Evolutionary conservation across 1,140 invertebrate species (phyloP), one percentile per base, ranked within the genome.

Genomic region (Gryllus bimaculatus): DNA sequence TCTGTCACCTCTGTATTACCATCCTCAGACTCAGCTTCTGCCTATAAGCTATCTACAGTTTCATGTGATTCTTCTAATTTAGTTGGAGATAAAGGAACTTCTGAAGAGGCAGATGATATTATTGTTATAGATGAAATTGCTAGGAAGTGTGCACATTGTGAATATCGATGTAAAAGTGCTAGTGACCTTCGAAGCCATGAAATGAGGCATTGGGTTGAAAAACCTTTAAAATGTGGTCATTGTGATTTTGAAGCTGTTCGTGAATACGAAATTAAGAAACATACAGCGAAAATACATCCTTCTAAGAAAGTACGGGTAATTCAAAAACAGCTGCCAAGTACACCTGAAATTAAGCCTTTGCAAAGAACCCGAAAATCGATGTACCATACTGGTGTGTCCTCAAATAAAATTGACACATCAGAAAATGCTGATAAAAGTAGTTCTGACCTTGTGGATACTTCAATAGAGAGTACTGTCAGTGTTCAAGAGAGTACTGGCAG

Each of bases 171-270:
- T 26, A 39, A 47, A 13, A 39, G n/a, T 20, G 18, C 73, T 20
- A 26, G 66, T 6, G 76, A 80, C 26, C 20, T 80, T 18, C 78
- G 78, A 74, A 21, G 47, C 77, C 79, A 80, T 76, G 73, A 78
- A 74, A 80, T 78, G 79, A 39, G 79, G 12, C 79, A 80, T 75
- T 80, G 79, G 79, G 77, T 78, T 12, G 47, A 78, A 48, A 80
- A 80, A 48, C 79, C 79, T 78, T 80, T 75, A 47, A 78, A 76
- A 49, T 80, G 79, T 75, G 76, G 76, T 26, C 66, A 78, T 47
- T 80, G 79, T 75, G 73, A 74, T 48, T 80, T 80, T 54, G 73
- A 66, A 74, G 76, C 20, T 8, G 49, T 80, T 21, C 54, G 79
- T 7, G 79, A 80, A 39, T 80, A 78, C 75, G 79, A 80, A 18